These are phyloP conservation scores for Zaprionus vittiger DNA, from an alignment of 1,140 invertebrate genomes.

Conservation along the genomic window DNA sequence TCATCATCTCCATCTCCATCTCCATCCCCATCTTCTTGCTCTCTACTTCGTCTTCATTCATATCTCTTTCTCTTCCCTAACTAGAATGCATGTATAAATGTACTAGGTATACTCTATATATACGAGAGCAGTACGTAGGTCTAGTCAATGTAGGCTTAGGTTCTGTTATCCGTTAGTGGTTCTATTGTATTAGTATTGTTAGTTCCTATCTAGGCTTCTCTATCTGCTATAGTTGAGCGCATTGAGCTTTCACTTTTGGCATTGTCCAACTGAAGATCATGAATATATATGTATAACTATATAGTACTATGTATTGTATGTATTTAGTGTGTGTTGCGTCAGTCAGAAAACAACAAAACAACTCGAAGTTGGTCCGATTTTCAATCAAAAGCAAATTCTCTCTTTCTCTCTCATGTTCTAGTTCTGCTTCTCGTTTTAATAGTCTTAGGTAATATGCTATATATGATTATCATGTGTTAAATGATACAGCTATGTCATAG, in stretches of 20 bases:
- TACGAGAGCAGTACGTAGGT: neutral
- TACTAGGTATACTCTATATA: neutral
- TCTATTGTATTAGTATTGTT: neutral
- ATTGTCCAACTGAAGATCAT: slow-evolving; percentile 9
- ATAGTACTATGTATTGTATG: slow-evolving; percentile 15
- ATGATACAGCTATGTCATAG: slow-evolving; percentile 24
- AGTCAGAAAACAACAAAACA: slow-evolving; percentile 25
- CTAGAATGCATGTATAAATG: neutral
- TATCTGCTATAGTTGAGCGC: slow-evolving; percentile 22
- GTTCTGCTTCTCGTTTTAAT: neutral
- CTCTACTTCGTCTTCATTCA: neutral
- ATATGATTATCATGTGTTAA: slow-evolving; percentile 34
- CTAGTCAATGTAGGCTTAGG: neutral
- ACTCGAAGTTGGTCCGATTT: slow-evolving; percentile 48
- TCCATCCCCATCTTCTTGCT: too few relatives aligned
- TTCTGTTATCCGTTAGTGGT: neutral
- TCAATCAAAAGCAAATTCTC: slow-evolving; percentile 12
- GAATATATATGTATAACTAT: slow-evolving; percentile 10
- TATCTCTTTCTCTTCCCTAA: neutral
- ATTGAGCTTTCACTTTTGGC: slow-evolving; percentile 13
- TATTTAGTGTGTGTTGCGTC: neutral
- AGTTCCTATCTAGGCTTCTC: slow-evolving; percentile 30
- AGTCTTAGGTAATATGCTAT: slow-evolving; percentile 12
- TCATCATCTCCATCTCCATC: too few relatives aligned
- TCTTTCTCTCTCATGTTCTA: neutral